A percentile compares a stretch with the other conserved stretches of the same genome.
These are phyloP conservation scores for Sarcophaga caerulescens DNA, from an alignment of 2,888 invertebrate species.

Conservation along the genomic window DNA sequence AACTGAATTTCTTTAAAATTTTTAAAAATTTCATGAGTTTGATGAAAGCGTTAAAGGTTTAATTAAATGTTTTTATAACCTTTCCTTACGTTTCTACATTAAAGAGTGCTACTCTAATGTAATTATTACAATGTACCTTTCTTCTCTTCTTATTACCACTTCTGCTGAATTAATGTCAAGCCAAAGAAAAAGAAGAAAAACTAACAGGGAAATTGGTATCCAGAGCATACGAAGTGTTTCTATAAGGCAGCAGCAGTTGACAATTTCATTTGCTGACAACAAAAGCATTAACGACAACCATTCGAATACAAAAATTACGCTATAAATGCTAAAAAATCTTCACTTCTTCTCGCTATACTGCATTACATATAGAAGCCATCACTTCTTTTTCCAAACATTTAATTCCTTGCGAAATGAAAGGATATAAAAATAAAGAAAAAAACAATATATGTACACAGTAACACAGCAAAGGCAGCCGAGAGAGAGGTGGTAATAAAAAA, in stretches of 20 bases:
- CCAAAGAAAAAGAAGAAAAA: not conserved
- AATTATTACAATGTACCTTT: slow-evolving; percentile 55
- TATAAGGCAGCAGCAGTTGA: slow-evolving; percentile 46
- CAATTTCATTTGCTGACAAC: slow-evolving; percentile 68
- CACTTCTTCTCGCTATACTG: not conserved
- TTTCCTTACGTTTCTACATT: too few species aligned
- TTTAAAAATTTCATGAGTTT: not conserved
- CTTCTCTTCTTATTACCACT: not conserved
- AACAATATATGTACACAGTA: not conserved
- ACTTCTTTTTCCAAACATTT: slow-evolving; percentile 61
- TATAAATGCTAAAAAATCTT: slow-evolving; percentile 54
- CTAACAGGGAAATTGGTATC: slow-evolving; percentile 42
- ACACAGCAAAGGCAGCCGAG: not conserved
- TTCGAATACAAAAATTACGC: slow-evolving; percentile 60
- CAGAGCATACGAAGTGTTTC: slow-evolving; percentile 40
- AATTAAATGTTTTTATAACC: too few species aligned
- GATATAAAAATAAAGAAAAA: slow-evolving; percentile 47
- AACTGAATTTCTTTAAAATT: not conserved
- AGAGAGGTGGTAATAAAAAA: not conserved
- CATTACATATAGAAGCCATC: slow-evolving; percentile 40
- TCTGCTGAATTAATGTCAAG: slow-evolving; percentile 1
- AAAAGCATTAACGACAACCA: slow-evolving; percentile 67
- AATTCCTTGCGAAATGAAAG: slow-evolving; percentile 50
- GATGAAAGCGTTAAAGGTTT: too few species aligned
- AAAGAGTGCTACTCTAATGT: slow-evolving; percentile 27